Evolutionary conservation across 2,113 vertebrate genomes (phyloP).

Genomic region (Eupsittula cactorum): DNA sequence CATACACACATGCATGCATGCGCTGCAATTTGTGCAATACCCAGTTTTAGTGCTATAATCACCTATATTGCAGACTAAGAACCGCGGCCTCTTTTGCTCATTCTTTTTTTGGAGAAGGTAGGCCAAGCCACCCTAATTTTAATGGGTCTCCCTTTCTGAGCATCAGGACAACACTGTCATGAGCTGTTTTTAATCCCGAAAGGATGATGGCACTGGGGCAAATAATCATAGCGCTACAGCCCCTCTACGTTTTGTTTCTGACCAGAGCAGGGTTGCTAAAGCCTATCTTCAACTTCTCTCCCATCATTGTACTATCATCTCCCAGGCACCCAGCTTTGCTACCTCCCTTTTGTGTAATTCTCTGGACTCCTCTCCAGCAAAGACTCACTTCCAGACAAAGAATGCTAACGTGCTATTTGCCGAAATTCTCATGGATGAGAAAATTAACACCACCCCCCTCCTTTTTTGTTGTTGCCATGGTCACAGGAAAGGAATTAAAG

Average conservation of each 20-base stretch:
- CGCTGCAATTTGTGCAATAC: not conserved
- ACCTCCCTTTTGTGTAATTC: constrained; percentile 3
- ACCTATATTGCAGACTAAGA: not conserved
- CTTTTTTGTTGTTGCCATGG: constrained; percentile 66
- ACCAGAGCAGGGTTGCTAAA: not conserved
- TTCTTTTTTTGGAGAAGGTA: not conserved
- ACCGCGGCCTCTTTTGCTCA: not conserved
- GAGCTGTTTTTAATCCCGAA: not conserved
- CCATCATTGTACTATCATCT: not conserved
- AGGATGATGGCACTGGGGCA: not conserved
- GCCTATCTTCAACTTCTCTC: not conserved
- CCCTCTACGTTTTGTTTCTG: not conserved
- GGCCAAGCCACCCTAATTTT: not conserved
- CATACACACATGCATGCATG: not conserved
- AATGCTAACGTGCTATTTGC: not conserved
- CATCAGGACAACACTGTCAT: not conserved
- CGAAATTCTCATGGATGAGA: constrained; percentile 46
- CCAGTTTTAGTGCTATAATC: not conserved
- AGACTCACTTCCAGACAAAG: not conserved
- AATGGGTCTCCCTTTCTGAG: not conserved
- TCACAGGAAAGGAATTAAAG: constrained; percentile 68
- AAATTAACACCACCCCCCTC: not conserved
- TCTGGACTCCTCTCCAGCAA: not conserved
- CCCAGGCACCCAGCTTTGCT: not conserved
- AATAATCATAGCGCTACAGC: not conserved